Base-by-base conservation (phyloP, 2,113 vertebrate genomes). In the Gobiocypris rarus region DNA sequence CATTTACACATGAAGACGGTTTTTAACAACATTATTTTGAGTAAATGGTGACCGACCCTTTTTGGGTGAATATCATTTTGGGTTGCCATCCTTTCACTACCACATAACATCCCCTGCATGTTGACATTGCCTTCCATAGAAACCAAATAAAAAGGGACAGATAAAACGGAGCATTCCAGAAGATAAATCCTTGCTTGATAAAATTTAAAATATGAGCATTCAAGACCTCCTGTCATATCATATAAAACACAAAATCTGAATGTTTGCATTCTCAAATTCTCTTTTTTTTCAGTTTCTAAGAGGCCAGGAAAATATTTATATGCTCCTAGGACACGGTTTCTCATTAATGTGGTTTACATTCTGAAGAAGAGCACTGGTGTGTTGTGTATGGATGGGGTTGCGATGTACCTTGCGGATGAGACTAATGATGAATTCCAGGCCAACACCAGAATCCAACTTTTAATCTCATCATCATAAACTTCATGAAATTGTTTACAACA, bases 321-420 rank as follows among this genome's bases (percentile, higher is more conserved):
- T 5, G 28, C 63, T 69, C 48, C 63, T 1, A 70, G 45, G 48
- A 8, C 56, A 56, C 75, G 24, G 24, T 13, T 67, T 58, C 82
- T 63, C 52, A 34, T 34, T 5, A 61, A 75, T 26, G 70, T 41
- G 10, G 79, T 87, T 87, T 87, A 85, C 80, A 85, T 85, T 87
- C 69, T 80, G 73, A 56, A 73, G 82, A 41, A 41, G 9, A 28
- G 78, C 31, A 50, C 38, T 67, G 67, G 43, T 24, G 56, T 81
- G 65, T 76, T 54, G 48, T 50, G 82, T 38, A 81, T 13, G 63
- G 71, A 73, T 4, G 5, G 14, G 43, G 63, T 76, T 15, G n/a
- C 31, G 59, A 24, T 43, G 28, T 34, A 28, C 5, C 34, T 75
- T 26, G 67, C 10, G 4, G 63, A 61, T 80, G 65, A 73, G 75